phyloP scores from a whole-genome alignment of 2,113 vertebrate species.

The Gopherus evgoodei region DNA sequence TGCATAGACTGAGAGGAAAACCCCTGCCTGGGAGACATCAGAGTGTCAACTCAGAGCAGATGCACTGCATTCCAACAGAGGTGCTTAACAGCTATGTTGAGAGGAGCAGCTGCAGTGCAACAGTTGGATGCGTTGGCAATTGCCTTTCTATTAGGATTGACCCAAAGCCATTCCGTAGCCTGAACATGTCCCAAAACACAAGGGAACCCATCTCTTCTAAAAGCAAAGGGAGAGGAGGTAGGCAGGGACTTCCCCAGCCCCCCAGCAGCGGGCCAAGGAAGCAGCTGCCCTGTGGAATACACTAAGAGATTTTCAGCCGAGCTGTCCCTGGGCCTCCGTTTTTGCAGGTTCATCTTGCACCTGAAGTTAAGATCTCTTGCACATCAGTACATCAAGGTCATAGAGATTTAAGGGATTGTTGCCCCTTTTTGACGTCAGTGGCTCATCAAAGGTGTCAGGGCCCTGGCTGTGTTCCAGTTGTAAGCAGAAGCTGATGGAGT shows the following conservation, averaged over 20 bases:
- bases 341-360: not conserved
- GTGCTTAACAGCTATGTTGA: not conserved
- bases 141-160: too few species aligned
- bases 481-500: not conserved
- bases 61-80: not conserved
- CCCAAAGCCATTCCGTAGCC: not conserved
- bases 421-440: not conserved
- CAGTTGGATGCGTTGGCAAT: not conserved
- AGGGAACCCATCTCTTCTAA: not conserved
- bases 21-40: fast-evolving
- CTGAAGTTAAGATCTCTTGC: fast-evolving
- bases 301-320: not conserved
- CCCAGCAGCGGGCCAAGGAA: fast-evolving
- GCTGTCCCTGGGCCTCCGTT: fast-evolving
- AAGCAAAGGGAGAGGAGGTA: not conserved
- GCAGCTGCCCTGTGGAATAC: fast-evolving
- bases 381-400: not conserved
- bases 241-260: not conserved
- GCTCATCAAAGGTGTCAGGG: not conserved
- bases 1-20: not conserved
- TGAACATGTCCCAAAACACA: not conserved
- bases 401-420: not conserved
- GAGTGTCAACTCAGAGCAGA: fast-evolving
- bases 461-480: not conserved
- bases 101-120: not conserved